Evolutionary conservation across 2,888 invertebrate species (phyloP), one percentile per base, ranked within the genome.

Genomic region (Acrobasis consociella): DNA sequence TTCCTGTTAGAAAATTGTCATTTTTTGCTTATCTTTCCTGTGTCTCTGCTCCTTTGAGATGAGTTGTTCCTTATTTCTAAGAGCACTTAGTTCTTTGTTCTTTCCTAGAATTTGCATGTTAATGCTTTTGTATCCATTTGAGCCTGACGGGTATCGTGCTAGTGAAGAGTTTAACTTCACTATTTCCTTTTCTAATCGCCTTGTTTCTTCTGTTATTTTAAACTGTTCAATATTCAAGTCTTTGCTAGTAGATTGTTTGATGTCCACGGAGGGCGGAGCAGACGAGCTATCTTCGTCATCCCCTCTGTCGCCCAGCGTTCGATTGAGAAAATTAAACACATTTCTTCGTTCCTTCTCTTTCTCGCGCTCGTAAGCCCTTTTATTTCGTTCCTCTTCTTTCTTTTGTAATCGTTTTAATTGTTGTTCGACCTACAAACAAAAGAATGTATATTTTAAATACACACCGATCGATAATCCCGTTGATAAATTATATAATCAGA

Each of bases 281-380:
- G 71, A 65, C 49, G 56, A 42, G n/a, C 74, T 64, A 10, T 70
- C 58, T 3, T 71, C 61, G 5, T 71, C 71, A 2, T 80, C 81
- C 2, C 69, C 42, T 67, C 82, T 88, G 70, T 90, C 85, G 1
- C 93, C 91, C 55, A 96, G 82, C 16, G 94, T 94, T 60, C 92
- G 91, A 75, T 97, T 97, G 31, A 97, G 93, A 74, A 97, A 96
- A 78, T 95, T 95, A 77, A 97, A 97, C 1, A 97, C 94, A 77
- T 96, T 94, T 55, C 92, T 90, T 68, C 93, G 89, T 71, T 95
- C 94, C 51, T 91, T 93, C 68, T 94, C 92, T 68, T 93, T 93
- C 70, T 93, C 94, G 37, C 94, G 91, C 71, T 94, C 94, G 75
- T 96, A 96, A 5, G 94, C 93, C 81, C 94, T 94, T 68, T 93